Conservation (phyloP, 35 echinoderm and acorn worm genomes). For the Stichopus chloronotus region DNA sequence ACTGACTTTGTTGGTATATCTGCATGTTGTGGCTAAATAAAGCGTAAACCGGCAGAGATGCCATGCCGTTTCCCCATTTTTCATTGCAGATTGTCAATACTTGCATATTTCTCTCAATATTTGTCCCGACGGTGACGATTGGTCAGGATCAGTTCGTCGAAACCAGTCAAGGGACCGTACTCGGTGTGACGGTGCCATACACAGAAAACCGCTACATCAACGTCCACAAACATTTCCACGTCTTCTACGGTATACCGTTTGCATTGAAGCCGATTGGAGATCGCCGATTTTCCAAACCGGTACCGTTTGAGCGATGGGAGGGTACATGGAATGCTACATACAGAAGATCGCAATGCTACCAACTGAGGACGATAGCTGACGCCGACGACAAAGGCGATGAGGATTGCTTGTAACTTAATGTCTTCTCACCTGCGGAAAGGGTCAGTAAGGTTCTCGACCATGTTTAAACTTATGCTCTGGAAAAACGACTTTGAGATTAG, state of each 20-base stretch:
- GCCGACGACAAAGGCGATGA: neutral
- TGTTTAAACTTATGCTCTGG: neutral
- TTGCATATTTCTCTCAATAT: neutral
- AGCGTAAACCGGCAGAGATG: no score
- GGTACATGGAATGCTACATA: slow-evolving; percentile 12
- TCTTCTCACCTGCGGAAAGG: neutral
- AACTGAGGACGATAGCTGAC: neutral
- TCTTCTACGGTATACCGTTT: slow-evolving; percentile 15
- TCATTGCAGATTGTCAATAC: neutral
- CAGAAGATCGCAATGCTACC: neutral
- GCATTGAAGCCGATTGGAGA: neutral
- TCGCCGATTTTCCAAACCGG: slow-evolving; percentile 3
- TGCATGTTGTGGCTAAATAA: no score
- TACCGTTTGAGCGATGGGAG: neutral
- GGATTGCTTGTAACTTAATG: slow-evolving; percentile 11
- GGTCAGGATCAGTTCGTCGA: neutral
- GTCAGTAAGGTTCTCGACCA: neutral
- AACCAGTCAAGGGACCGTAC: neutral
- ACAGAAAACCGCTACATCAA: neutral
- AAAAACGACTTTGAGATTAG: neutral
- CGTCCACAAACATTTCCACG: neutral
- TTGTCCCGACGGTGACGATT: neutral
- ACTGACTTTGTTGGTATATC: no score
- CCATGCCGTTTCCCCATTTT: no score
- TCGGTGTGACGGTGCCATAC: neutral